These are phyloP conservation scores for Upupa epops DNA, from an alignment of 2,113 vertebrate genomes.

Conservation along the genomic window DNA sequence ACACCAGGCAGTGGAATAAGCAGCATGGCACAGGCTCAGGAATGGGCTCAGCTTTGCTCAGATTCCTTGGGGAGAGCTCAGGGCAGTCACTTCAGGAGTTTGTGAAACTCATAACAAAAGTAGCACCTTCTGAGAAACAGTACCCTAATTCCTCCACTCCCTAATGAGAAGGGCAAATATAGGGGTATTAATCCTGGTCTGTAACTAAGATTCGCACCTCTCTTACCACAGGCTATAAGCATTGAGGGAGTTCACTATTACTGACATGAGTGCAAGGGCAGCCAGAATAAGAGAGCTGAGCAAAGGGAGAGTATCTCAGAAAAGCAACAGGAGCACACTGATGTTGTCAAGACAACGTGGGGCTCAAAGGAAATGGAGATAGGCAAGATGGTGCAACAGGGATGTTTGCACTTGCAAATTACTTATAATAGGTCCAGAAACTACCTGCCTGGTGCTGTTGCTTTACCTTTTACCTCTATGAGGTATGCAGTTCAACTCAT, in stretches of 20 bases:
- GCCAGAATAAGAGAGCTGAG: neutral
- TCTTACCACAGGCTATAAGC: neutral
- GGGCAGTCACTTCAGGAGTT: neutral
- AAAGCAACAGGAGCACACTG: neutral
- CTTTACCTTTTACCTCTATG: conserved; percentile 53
- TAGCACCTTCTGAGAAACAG: neutral
- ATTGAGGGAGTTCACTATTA: conserved; percentile 9
- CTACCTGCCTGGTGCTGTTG: conserved; percentile 22
- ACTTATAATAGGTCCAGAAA: conserved; percentile 30
- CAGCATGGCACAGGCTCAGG: neutral
- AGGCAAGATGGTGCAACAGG: conserved; percentile 19
- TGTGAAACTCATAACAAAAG: neutral
- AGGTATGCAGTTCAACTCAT: conserved; percentile 19
- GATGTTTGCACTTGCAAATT: conserved; percentile 20
- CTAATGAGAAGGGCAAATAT: neutral
- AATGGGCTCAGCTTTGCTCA: neutral
- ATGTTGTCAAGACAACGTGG: neutral
- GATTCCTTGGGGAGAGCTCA: neutral
- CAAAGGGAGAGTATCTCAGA: neutral
- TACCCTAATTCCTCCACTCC: neutral
- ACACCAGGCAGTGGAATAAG: fast-evolving
- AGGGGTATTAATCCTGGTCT: neutral
- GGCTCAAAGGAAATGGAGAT: neutral
- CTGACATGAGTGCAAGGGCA: neutral
- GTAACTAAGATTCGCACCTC: neutral